phyloP scores from a whole-genome alignment of 2,797 vertebrate species.

The Phalloptychus januarius region DNA sequence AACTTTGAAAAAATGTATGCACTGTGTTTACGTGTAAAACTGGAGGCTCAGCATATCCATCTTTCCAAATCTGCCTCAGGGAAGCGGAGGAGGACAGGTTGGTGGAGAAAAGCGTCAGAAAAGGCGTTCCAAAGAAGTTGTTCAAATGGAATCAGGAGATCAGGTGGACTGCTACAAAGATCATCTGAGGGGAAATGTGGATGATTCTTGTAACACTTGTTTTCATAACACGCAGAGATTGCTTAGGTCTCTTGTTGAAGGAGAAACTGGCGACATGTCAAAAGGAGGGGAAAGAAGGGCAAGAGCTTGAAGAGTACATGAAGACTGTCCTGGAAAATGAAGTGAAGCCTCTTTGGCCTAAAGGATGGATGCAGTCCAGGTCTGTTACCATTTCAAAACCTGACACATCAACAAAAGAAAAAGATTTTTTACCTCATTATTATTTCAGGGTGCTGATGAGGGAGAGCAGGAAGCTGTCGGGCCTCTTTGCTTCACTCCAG shows the following conservation, averaged over 20 bases:
- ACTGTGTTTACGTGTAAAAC: not conserved
- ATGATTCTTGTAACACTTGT: not conserved
- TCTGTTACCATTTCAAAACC: not conserved
- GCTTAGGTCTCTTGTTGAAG: constrained; percentile 85
- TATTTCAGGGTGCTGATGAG: constrained; percentile 85
- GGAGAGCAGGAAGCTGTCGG: constrained; percentile 86
- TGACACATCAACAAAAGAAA: not conserved
- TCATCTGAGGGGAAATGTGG: not conserved
- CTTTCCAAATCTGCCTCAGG: constrained; percentile 33
- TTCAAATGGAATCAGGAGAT: constrained; percentile 95
- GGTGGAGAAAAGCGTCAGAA: constrained; percentile 86
- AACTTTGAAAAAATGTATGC: not conserved
- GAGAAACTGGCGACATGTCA: constrained; percentile 84
- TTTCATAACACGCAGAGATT: constrained; percentile 77
- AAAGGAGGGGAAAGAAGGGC: constrained; percentile 78
- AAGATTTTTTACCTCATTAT: not conserved
- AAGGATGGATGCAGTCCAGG: constrained; percentile 95
- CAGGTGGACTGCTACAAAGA: constrained; percentile 78
- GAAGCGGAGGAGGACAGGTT: constrained; percentile 77
- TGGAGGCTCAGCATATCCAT: not conserved
- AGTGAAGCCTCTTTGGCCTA: constrained; percentile 91
- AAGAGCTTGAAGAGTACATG: constrained; percentile 87
- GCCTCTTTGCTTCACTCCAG: constrained; percentile 80
- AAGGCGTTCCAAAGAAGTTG: constrained; percentile 87
- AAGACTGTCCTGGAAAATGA: constrained; percentile 83